Base-by-base conservation (phyloP, 1,140 invertebrate species). In the Ridgeia piscesae region DNA sequence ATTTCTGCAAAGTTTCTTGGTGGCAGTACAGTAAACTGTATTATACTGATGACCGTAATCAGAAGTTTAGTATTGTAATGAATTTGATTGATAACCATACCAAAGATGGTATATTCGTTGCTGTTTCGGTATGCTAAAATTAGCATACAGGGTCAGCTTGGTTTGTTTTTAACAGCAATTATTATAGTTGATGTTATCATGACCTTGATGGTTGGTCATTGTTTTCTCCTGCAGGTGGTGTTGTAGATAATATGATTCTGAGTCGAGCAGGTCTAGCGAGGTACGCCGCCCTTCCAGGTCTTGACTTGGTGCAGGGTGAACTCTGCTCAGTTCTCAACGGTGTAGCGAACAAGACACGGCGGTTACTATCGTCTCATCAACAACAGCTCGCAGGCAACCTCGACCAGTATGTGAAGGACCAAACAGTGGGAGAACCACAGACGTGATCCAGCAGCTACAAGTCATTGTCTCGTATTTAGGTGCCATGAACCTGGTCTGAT, bases 361-460 rank as follows among this genome's bases (percentile, higher is more conserved):
- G 34, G 11, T 90, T 90, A 35, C 89, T 90, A 33, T 21, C 33
- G n/a, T 35, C 33, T 90, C 89, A 90, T 90, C 89, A 90, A 33
- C 89, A 90, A 33, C 33, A 34, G 17, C 35, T 90, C 4, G 33
- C 89, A 27, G 34, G 17, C 6, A 90, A 90, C 89, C 89, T 90
- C 33, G 89, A 90, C 35, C 89, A 90, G 89, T 90, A 90, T 33
- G 89, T 90, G 89, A 90, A 90, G n/a, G 89, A 90, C 35, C 33
- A 90, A 17, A 90, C 89, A 11, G 89, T 42, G 42, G 42, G 58
- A 31, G 27, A 77, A 77, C 58, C 58, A 77, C 58, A 77, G 58
- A 77, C 58, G 17, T 77, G 17, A 77, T 77, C 58, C 58, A 77
- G 27, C 17, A 77, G 17, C 2, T 42, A 17, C 2, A 31, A 4